These are phyloP conservation scores for Pseudorasbora parva DNA, from an alignment of 2,113 vertebrate genomes.

Conservation along the genomic window DNA sequence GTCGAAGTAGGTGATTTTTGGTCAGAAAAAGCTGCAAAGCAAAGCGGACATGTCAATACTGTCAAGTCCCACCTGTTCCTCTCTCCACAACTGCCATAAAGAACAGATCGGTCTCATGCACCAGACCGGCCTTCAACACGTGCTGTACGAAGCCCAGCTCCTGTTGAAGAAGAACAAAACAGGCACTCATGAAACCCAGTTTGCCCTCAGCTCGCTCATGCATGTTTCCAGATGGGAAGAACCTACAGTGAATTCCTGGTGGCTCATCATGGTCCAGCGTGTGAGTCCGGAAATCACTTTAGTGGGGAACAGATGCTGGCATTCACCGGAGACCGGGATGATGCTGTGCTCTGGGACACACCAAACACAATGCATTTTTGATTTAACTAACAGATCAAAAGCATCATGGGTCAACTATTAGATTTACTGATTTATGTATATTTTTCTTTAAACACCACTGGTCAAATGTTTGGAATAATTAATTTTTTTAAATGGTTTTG, in stretches of 20 bases:
- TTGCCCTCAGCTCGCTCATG: not conserved
- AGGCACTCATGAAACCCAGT: too few species aligned
- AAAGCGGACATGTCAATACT: not conserved
- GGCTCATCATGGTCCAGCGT: conserved; percentile 84
- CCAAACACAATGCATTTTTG: not conserved
- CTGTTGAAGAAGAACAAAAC: conserved; percentile 66
- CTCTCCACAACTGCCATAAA: conserved; percentile 90
- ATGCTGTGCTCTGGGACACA: conserved; percentile 86
- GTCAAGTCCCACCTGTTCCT: conserved; percentile 85
- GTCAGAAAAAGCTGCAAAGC: not conserved
- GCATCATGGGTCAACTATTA: not conserved
- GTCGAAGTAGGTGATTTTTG: not conserved
- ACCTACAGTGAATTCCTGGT: conserved; percentile 87
- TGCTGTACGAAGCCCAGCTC: conserved; percentile 86
- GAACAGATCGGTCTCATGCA: conserved; percentile 89
- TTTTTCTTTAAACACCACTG: too few species aligned
- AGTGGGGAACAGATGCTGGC: conserved; percentile 91
- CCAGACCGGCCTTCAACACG: conserved; percentile 84
- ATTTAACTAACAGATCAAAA: not conserved
- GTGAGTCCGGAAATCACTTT: conserved; percentile 91
- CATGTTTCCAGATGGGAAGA: not conserved
- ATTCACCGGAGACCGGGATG: conserved; percentile 88
- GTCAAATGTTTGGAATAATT: too few species aligned
- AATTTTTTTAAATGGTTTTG: too few species aligned
- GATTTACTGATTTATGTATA: not conserved